Base-by-base conservation (phyloP, 2,113 vertebrate species). In the Leptodactylus fuscus region DNA sequence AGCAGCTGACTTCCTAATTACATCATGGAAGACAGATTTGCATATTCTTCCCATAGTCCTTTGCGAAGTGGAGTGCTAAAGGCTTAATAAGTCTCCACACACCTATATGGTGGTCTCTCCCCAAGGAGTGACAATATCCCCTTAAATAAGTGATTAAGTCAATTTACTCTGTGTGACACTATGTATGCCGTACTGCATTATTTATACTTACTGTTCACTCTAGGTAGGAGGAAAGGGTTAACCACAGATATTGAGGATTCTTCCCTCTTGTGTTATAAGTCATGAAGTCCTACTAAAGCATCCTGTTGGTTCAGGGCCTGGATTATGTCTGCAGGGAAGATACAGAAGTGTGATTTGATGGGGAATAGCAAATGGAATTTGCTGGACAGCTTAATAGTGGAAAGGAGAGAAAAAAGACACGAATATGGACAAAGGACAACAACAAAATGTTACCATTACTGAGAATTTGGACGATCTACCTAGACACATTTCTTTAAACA, bases 201-300 rank as follows among this genome's bases (percentile, higher is more conserved):
- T n/a, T n/a, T n/a, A n/a, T n/a, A n/a, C n/a, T n/a, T n/a, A n/a
- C n/a, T n/a, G n/a, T n/a, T n/a, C n/a, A n/a, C n/a, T n/a, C n/a
- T n/a, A n/a, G n/a, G n/a, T n/a, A 73, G 69, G 20, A 49, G 11
- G 6, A 75, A 75, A 75, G 71, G 44, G 71, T 75, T 75, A 75
- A 75, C 2, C 13, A 46, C 9, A 24, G 3, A 71, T 41, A 29
- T 9, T 41, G 5, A n/a, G 22, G 18, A 55, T 24, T 55, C 32
- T 55, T 78, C 46, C 10, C 29, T 78, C 4, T n/a, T 36, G 20
- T 24, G 20, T n/a, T 41, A 38, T 36, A 79, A 24, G 34, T 12
- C 51, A 36, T 36, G n/a, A 60, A 79, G 22, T 53, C 4, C 34
- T 60, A 22, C 41, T 24, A 16, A 27, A 58, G 60, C 51, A 79